Base-by-base conservation (phyloP, 2,888 invertebrate species). In the Ceratothoa steindachneri region DNA sequence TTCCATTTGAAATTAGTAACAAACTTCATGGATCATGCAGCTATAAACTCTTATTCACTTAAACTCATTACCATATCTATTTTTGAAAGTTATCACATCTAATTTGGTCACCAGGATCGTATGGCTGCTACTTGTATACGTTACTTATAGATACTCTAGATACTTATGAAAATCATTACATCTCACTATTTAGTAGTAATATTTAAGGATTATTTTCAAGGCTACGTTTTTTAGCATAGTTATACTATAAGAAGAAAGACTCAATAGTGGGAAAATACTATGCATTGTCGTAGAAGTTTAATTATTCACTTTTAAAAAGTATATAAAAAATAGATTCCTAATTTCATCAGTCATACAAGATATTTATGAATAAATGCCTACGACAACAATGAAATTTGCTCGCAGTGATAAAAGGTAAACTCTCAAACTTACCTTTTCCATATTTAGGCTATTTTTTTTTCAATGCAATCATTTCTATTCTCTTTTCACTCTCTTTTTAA, bases 321-420 rank as follows among this genome's bases (percentile, higher is more conserved):
- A 60, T 60, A 60, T 60, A 60, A 60, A 60, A 60, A 60, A 60
- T 60, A 60, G 19, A 60, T 24, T 24, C 27, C 60, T 60, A 24
- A 60, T 60, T 60, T 60, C 27, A 60, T 60, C 60, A 60, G n/a
- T 60, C 60, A 7, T 7, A 7, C 60, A 24, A 60, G 60, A 60
- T 15, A 60, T 9, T n/a, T n/a, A n/a, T n/a, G n/a, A n/a, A n/a
- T n/a, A n/a, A n/a, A n/a, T n/a, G n/a, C n/a, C 41, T 41, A 41
- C 41, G 41, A 41, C 7, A 41, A n/a, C n/a, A n/a, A n/a, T n/a
- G n/a, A n/a, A n/a, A n/a, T n/a, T n/a, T n/a, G n/a, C n/a, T n/a
- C n/a, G n/a, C n/a, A n/a, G n/a, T n/a, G n/a, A n/a, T n/a, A n/a
- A n/a, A n/a, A n/a, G n/a, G n/a, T n/a, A n/a, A n/a, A n/a, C n/a